phyloP scores from a whole-genome alignment of 2,797 vertebrate genomes.

The Amniataba percoides region DNA sequence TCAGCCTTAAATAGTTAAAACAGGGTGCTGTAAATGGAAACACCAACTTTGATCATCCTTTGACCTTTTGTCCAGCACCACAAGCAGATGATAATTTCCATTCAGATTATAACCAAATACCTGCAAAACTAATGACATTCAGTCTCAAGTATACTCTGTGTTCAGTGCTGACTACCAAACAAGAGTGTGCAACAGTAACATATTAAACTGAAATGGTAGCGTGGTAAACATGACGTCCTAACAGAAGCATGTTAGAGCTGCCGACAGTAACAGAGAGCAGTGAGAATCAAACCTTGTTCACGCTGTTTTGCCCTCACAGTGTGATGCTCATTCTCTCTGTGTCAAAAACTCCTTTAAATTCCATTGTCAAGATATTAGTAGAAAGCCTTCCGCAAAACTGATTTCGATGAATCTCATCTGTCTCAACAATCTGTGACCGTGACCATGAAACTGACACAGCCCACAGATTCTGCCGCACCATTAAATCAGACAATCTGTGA shows the following conservation, averaged over 20 bases:
- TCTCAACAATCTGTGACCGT: conserved; percentile 7
- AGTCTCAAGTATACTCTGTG: background rate
- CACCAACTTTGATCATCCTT: too few relatives aligned
- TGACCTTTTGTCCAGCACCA: too few relatives aligned
- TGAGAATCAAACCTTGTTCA: conserved; percentile 4
- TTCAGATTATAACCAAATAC: background rate
- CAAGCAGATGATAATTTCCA: too few relatives aligned
- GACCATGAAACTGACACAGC: conserved; percentile 11
- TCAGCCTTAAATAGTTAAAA: background rate
- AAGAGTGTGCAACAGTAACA: too few relatives aligned
- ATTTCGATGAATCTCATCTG: conserved; percentile 8
- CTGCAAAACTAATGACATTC: background rate
- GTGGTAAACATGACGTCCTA: too few relatives aligned
- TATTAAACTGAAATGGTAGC: too few relatives aligned
- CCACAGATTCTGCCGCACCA: background rate
- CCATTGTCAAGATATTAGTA: background rate
- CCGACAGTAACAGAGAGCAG: background rate
- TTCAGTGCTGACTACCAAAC: background rate
- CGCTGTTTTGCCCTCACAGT: background rate
- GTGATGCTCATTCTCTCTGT: background rate
- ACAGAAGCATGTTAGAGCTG: too few relatives aligned
- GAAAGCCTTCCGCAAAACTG: background rate
- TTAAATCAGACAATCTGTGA: conserved; percentile 31
- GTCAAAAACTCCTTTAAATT: background rate
- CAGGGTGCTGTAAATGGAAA: too few relatives aligned